A percentile compares a stretch with the other conserved stretches of the same genome.
These are phyloP conservation scores for Pachyrhynchus sulphureomaculatus DNA, from an alignment of 1,140 invertebrate species.

Conservation along the genomic window DNA sequence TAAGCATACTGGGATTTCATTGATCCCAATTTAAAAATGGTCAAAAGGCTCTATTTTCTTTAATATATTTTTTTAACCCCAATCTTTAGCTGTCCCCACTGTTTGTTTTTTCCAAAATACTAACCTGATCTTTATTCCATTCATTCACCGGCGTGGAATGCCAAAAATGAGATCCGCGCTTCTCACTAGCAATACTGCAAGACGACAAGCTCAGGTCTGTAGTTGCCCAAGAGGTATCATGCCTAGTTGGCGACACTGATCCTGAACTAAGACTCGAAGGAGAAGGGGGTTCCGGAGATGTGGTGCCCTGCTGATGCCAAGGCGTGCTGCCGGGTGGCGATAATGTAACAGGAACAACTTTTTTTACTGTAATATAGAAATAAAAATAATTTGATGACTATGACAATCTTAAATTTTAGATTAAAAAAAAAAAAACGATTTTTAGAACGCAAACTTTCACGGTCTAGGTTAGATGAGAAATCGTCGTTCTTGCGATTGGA, in stretches of 20 bases:
- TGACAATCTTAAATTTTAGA: background rate
- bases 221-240: slow-evolving; percentile 50
- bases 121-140: slow-evolving; percentile 86
- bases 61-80: too few species aligned
- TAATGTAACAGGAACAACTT: slow-evolving; percentile 60
- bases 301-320: slow-evolving; percentile 54
- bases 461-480: too few species aligned
- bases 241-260: slow-evolving; percentile 53
- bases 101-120: too few species aligned
- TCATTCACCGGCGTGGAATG: slow-evolving; percentile 72
- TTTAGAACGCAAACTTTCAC: too few species aligned
- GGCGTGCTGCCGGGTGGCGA: slow-evolving; percentile 60
- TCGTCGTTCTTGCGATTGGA: too few species aligned
- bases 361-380: slow-evolving; percentile 56
- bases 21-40: too few species aligned
- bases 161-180: slow-evolving; percentile 64
- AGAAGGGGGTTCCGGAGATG: slow-evolving; percentile 57
- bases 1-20: too few species aligned
- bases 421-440: background rate
- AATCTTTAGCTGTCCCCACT: too few species aligned
- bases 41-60: too few species aligned
- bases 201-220: slow-evolving; percentile 56
- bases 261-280: slow-evolving; percentile 67
- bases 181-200: slow-evolving; percentile 66
- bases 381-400: background rate